Evolutionary conservation across 2,888 invertebrate species (phyloP), one percentile per base, ranked within the genome.

Genomic region (Villa cingulata): DNA sequence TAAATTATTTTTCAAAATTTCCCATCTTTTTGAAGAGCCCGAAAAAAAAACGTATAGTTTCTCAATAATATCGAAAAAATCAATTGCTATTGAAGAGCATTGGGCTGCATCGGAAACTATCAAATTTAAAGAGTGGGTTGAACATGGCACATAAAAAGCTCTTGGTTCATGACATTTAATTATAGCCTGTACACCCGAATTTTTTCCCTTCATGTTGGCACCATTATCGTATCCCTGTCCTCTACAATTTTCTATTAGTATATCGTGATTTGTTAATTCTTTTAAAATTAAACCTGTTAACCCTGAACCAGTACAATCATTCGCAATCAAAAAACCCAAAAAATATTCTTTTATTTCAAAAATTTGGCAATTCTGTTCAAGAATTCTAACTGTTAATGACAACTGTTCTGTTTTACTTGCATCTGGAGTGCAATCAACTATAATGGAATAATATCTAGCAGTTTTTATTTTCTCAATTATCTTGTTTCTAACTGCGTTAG

Each of bases 31-130:
- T 20, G 53, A 52, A 37, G 57, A 58, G 23, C 48, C 44, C 23
- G 55, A 56, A 54, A 61, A 60, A 50, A 53, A 59, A 32, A 34
- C 32, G 49, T 53, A 60, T 34, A 59, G 38, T 50, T 53, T 54
- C 53, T 59, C 55, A 9, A 57, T 48, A 18, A 57, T 48, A 37
- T 36, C 32, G 46, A 59, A 59, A 52, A 58, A 58, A 43, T 36
- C 49, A 4, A 53, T 48, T 18, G 54, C 48, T 50, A 54, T 51
- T 34, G 41, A 34, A 12, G 48, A 46, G 43, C 49, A 48, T 40
- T 57, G 56, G 41, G 57, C 56, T 38, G 56, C 55, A 50, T 60
- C 56, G 50, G 58, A 59, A 15, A 60, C 57, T n/a, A 60, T 56
- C 36, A 60, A 53, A 55, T 61, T 60, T 43, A 58, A 45, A 34